phyloP scores from a whole-genome alignment of 2,113 vertebrate genomes.

The Ondatra zibethicus region DNA sequence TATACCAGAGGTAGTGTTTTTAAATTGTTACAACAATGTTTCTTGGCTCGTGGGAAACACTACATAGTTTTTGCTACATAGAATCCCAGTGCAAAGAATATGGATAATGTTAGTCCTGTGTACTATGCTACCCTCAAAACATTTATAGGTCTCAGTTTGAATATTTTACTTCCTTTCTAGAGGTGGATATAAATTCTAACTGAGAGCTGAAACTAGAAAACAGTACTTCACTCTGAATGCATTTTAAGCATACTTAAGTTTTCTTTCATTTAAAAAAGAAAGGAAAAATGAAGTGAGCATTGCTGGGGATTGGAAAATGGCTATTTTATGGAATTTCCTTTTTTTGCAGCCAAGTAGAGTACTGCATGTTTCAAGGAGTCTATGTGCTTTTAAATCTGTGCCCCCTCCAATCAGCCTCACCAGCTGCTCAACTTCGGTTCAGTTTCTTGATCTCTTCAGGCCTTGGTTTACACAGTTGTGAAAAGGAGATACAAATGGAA shows the following conservation, averaged over 20 bases:
- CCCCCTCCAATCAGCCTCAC: neutral
- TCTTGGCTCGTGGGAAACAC: neutral
- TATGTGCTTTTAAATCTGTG: neutral
- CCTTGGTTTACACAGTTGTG: neutral
- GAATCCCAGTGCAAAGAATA: neutral
- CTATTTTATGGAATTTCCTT: neutral
- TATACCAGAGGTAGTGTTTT: neutral
- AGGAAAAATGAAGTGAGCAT: neutral
- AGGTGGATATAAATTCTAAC: neutral
- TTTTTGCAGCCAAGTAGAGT: neutral
- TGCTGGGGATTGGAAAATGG: neutral
- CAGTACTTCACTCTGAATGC: neutral
- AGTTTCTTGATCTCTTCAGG: neutral
- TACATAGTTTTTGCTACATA: neutral
- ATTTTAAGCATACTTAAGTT: neutral
- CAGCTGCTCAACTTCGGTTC: neutral
- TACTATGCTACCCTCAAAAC: neutral
- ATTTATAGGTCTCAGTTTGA: neutral
- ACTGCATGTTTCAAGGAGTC: neutral
- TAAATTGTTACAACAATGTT: neutral
- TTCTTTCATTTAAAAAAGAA: neutral
- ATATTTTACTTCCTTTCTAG: neutral
- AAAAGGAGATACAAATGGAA: slow-evolving; percentile 6
- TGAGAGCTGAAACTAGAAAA: neutral
- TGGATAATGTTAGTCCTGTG: neutral